Evolutionary conservation across 1,140 invertebrate species (phyloP).

Genomic region (Tetramorium parvispinum): DNA sequence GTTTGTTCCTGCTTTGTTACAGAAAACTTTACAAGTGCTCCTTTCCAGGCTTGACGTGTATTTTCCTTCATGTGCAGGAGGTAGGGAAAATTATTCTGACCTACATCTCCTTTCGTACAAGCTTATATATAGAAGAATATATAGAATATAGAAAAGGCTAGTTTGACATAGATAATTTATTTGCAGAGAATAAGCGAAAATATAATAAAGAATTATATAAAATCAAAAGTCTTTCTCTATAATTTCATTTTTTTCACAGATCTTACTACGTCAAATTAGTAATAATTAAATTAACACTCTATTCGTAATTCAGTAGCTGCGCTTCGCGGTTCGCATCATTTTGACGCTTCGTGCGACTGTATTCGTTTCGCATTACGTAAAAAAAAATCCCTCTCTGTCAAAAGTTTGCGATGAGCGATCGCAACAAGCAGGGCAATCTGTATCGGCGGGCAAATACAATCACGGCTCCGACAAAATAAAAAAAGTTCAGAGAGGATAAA

Average conservation of each 20-base stretch:
- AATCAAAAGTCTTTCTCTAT: neutral
- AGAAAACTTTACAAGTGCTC: constrained; percentile 45
- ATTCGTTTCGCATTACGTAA: constrained; percentile 42
- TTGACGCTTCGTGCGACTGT: neutral
- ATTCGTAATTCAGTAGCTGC: neutral
- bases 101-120: constrained; percentile 35
- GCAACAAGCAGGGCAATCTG: constrained; percentile 55
- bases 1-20: constrained; percentile 44
- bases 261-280: neutral
- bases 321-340: neutral
- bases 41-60: constrained; percentile 15
- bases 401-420: constrained; percentile 45
- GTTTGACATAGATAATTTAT: constrained; percentile 18
- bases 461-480: constrained; percentile 27
- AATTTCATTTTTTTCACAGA: neutral
- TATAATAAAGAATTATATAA: neutral
- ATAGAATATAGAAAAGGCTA: too few species aligned
- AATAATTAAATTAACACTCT: neutral
- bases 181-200: neutral
- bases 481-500: constrained; percentile 3
- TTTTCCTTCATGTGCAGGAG: constrained; percentile 30
- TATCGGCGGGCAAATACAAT: constrained; percentile 54
- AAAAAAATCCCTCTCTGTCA: constrained; percentile 10
- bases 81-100: constrained; percentile 47
- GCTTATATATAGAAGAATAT: too few species aligned